Conservation (phyloP, 1,140 invertebrate genomes). For the Pogonomyrmex barbatus region DNA sequence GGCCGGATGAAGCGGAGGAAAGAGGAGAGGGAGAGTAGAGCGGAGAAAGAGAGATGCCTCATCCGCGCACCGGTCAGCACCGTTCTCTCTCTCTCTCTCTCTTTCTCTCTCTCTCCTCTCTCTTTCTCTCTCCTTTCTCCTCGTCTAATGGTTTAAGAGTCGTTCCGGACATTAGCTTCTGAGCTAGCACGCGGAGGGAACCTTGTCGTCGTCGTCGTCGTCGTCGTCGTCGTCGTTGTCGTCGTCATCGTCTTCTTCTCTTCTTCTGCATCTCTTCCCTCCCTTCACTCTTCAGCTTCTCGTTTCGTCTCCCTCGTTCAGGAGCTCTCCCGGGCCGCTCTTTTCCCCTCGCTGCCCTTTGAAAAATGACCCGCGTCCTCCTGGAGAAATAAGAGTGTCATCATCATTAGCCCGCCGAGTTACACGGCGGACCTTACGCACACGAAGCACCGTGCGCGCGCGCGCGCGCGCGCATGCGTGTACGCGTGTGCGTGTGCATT, state of each 20-base stretch:
- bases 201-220: slow-evolving; percentile 51
- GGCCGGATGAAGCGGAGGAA: slow-evolving; percentile 45
- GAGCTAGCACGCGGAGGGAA: slow-evolving; percentile 70
- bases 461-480: slow-evolving; percentile 22
- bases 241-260: slow-evolving; percentile 53
- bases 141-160: slow-evolving; percentile 82
- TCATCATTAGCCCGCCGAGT: slow-evolving; percentile 82
- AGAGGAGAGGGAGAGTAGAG: slow-evolving; percentile 38
- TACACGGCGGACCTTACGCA: slow-evolving; percentile 73
- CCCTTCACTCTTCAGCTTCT: slow-evolving; percentile 34
- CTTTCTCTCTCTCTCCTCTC: slow-evolving; percentile 45
- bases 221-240: slow-evolving; percentile 51
- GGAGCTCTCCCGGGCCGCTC: slow-evolving; percentile 54
- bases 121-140: slow-evolving; percentile 49
- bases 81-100: slow-evolving; percentile 58
- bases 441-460: slow-evolving; percentile 43
- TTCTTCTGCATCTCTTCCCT: slow-evolving; percentile 48
- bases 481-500: background rate
- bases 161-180: slow-evolving; percentile 85
- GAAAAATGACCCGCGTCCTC: slow-evolving; percentile 82
- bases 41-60: slow-evolving; percentile 62
- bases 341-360: slow-evolving; percentile 75
- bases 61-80: slow-evolving; percentile 38
- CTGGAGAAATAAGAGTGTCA: slow-evolving; percentile 82
- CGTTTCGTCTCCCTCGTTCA: slow-evolving; percentile 58